phyloP scores from a whole-genome alignment of 2,888 invertebrate species.

The Campoplex nolae region DNA sequence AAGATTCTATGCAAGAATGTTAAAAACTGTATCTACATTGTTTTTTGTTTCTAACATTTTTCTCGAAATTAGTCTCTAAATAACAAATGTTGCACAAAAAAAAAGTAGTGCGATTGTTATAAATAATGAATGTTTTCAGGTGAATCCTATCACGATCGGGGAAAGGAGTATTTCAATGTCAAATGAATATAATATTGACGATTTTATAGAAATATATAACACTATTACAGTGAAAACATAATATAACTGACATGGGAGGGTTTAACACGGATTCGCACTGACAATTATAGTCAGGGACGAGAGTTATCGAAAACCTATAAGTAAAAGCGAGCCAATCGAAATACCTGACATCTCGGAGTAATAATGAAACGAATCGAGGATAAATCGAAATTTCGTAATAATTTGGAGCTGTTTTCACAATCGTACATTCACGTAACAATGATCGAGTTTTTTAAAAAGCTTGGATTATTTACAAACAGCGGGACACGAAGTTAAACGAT shows the following conservation, averaged over 20 bases:
- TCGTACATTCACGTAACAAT: conserved; percentile 22
- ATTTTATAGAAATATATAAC: neutral
- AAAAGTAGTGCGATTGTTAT: neutral
- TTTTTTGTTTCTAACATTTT: neutral
- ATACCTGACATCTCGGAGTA: neutral
- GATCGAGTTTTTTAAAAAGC: neutral
- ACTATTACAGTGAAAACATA: neutral
- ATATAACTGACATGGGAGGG: neutral
- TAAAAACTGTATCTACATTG: neutral
- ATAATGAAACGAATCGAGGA: neutral
- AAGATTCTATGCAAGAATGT: neutral
- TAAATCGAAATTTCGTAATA: neutral
- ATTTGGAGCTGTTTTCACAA: neutral
- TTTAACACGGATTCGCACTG: neutral
- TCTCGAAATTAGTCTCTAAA: neutral
- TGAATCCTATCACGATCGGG: neutral
- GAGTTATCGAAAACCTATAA: conserved; percentile 34
- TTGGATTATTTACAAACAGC: conserved; percentile 67
- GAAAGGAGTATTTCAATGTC: neutral
- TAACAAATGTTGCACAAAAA: neutral
- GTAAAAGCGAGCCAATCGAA: neutral
- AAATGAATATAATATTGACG: neutral
- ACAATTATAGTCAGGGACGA: conserved; percentile 4
- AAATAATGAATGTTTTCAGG: neutral
- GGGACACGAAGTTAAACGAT: conserved; percentile 25